These are phyloP conservation scores for Trichechus manatus DNA, from an alignment of 2,113 vertebrate genomes.

Conservation along the genomic window DNA sequence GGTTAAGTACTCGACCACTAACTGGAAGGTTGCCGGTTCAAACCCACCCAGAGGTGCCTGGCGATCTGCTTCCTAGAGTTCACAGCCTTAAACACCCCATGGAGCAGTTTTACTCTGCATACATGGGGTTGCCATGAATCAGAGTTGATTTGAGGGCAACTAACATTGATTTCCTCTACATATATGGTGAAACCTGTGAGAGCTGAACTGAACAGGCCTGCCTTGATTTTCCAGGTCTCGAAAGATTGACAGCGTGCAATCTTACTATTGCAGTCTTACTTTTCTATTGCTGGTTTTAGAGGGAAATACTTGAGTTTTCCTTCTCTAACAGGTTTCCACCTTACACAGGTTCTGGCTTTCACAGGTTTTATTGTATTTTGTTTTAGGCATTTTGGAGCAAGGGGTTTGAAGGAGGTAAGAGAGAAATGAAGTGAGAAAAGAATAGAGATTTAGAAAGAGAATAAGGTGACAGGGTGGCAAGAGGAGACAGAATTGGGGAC, in stretches of 20 bases:
- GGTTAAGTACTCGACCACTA: background rate
- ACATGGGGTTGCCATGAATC: background rate
- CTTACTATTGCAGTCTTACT: background rate
- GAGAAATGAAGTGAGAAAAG: background rate
- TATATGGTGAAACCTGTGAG: background rate
- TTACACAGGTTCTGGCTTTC: background rate
- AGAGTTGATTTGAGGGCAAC: background rate
- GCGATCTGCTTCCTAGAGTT: background rate
- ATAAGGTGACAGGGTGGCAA: rapidly evolving
- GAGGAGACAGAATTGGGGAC: too few species aligned
- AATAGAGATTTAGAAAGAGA: background rate
- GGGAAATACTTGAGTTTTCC: background rate
- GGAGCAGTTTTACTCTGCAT: background rate
- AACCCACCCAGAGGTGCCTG: background rate
- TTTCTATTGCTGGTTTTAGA: background rate
- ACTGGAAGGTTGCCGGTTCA: background rate
- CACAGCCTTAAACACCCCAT: background rate
- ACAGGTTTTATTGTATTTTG: background rate
- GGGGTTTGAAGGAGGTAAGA: background rate
- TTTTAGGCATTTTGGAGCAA: background rate
- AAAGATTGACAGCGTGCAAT: background rate
- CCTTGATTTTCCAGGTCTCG: background rate
- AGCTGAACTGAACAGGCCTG: background rate
- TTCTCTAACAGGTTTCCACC: background rate
- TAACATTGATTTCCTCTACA: background rate